These are phyloP conservation scores for Tinea pellionella DNA, from an alignment of 2,888 invertebrate species.

Conservation along the genomic window DNA sequence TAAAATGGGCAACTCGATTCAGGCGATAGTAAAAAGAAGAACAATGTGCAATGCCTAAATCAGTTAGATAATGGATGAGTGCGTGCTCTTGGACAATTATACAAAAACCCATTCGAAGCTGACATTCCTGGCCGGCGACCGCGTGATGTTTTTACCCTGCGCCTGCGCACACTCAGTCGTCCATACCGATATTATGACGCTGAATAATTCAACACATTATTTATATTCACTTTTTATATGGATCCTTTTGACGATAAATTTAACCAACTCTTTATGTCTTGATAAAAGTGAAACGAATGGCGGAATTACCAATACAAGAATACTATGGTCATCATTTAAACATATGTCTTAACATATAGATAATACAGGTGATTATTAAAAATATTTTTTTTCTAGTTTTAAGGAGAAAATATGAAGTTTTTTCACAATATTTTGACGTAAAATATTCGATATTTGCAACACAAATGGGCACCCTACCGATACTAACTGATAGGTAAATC, in stretches of 20 bases:
- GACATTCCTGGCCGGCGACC: constrained; percentile 38
- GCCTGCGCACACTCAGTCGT: constrained; percentile 33
- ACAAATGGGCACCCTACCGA: too few species aligned
- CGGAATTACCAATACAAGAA: neutral
- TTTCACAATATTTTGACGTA: too few species aligned
- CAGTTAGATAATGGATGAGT: constrained; percentile 66
- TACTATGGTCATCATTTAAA: neutral
- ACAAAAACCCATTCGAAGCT: constrained; percentile 49
- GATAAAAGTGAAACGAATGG: constrained; percentile 48
- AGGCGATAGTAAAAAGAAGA: constrained; percentile 26
- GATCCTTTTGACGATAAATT: constrained; percentile 65
- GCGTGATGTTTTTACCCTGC: constrained; percentile 21
- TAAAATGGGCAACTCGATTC: neutral
- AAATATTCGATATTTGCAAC: too few species aligned
- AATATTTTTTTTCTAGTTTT: too few species aligned
- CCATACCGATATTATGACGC: constrained; percentile 66
- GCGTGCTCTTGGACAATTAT: constrained; percentile 63
- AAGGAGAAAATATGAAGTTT: too few species aligned
- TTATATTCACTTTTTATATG: constrained; percentile 68
- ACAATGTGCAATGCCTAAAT: constrained; percentile 41
- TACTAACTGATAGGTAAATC: too few species aligned
- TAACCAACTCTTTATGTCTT: constrained; percentile 67
- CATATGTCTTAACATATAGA: too few species aligned
- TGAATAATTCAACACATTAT: constrained; percentile 66
- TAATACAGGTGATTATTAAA: too few species aligned